Evolutionary conservation across 2,113 vertebrate genomes (phyloP).

Genomic region (Ovis aries): DNA sequence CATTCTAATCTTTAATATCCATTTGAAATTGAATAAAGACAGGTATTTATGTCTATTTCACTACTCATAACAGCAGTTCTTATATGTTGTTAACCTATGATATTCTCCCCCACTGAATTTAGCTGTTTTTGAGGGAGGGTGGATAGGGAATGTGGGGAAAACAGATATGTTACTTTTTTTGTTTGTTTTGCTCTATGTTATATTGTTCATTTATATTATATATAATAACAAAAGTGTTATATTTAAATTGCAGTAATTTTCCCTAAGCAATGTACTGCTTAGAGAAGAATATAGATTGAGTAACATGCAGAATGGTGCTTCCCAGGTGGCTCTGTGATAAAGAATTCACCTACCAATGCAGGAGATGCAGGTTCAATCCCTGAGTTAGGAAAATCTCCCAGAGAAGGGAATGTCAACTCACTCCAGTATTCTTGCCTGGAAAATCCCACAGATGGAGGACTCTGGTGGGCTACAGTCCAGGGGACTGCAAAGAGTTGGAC

Average conservation of each 20-base stretch:
- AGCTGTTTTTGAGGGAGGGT: not conserved
- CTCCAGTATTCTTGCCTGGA: not conserved
- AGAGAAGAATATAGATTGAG: not conserved
- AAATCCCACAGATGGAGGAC: not conserved
- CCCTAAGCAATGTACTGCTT: not conserved
- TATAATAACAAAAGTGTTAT: not conserved
- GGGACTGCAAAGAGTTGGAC: not conserved
- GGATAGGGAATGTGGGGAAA: not conserved
- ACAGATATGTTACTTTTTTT: not conserved
- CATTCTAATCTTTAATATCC: not conserved
- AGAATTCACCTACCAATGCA: not conserved
- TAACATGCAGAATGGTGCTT: not conserved
- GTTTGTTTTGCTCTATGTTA: not conserved
- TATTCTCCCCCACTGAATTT: not conserved
- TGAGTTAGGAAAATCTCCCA: not conserved
- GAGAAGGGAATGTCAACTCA: not conserved
- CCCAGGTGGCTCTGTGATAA: not conserved
- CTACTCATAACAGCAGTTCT: not conserved
- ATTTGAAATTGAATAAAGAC: not conserved
- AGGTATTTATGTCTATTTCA: not conserved
- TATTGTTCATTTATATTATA: not conserved
- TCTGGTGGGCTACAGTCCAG: not conserved
- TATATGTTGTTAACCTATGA: not conserved
- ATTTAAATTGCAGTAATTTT: not conserved
- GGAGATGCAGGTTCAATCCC: not conserved